These are phyloP conservation scores for Hymenochirus boettgeri DNA, from an alignment of 2,113 vertebrate species.

Conservation along the genomic window DNA sequence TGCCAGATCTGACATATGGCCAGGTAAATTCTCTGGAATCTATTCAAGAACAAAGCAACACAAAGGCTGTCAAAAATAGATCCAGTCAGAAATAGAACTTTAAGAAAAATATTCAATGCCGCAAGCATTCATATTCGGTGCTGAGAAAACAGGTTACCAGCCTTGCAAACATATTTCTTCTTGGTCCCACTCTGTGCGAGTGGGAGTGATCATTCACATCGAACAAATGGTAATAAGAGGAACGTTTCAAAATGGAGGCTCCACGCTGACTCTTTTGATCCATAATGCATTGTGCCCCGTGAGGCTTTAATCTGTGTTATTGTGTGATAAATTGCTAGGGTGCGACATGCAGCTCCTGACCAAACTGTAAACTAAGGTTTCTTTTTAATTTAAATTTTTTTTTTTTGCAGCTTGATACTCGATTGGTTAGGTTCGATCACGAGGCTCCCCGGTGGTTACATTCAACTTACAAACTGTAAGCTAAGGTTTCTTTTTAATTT, in stretches of 20 bases:
- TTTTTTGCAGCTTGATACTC: slow-evolving; percentile 32
- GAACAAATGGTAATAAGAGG: slow-evolving; percentile 36
- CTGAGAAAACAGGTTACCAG: slow-evolving; percentile 24
- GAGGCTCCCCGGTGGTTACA: too few relatives aligned
- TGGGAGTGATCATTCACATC: slow-evolving; percentile 38
- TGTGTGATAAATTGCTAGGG: slow-evolving; percentile 37
- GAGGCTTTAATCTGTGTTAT: slow-evolving; percentile 39
- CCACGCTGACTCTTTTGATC: slow-evolving; percentile 40
- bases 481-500: too few relatives aligned
- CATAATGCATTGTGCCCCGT: slow-evolving; percentile 37
- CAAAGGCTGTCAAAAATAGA: slow-evolving; percentile 38
- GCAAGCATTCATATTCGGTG: slow-evolving; percentile 15
- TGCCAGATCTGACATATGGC: slow-evolving; percentile 13
- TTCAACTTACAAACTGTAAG: too few relatives aligned
- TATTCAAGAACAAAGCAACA: slow-evolving; percentile 10
- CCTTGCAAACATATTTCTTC: slow-evolving; percentile 26
- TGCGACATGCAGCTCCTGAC: slow-evolving; percentile 29
- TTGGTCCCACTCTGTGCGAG: slow-evolving; percentile 34
- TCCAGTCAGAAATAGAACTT: slow-evolving; percentile 28
- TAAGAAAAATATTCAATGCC: slow-evolving; percentile 30
- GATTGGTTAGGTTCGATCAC: slow-evolving; percentile 13
- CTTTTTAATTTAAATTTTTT: slow-evolving; percentile 5
- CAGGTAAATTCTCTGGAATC: slow-evolving; percentile 7
- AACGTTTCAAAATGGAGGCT: slow-evolving; percentile 37
- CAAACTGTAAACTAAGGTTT: slow-evolving; percentile 24